Conservation (phyloP, 2,113 vertebrate species). For the Sphaerodactylus townsendi region DNA sequence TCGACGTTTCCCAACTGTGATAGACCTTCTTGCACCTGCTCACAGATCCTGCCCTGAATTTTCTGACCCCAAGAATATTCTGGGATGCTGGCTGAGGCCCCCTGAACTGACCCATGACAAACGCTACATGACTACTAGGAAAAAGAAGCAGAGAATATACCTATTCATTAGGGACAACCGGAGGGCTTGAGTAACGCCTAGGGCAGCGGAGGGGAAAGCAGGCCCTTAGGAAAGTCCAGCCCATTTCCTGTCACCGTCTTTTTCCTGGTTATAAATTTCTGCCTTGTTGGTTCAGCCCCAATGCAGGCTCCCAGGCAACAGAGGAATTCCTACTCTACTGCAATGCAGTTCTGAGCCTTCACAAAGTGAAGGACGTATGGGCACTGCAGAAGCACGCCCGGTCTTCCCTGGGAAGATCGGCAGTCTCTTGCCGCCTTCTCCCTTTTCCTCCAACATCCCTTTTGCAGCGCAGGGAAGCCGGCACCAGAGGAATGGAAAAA, state of each 20-base stretch:
- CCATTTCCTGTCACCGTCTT: neutral
- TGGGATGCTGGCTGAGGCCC: neutral
- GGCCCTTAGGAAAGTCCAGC: neutral
- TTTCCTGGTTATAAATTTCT: fast-evolving
- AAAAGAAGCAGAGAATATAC: no score
- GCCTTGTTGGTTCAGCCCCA: conserved; percentile 25
- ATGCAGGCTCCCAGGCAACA: conserved; percentile 23
- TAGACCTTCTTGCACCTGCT: no score
- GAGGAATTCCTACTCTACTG: conserved; percentile 63
- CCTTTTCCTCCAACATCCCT: neutral
- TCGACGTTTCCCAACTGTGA: no score
- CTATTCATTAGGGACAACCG: no score
- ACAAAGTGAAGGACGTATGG: conserved; percentile 67
- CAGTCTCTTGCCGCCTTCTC: fast-evolving
- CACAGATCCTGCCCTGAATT: no score
- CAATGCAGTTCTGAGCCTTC: conserved; percentile 75
- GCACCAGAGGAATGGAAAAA: neutral
- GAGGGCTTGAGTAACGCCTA: neutral
- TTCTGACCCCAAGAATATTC: neutral
- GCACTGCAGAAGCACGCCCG: conserved; percentile 61
- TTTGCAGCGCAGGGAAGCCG: neutral
- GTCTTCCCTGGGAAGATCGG: conserved; percentile 47
- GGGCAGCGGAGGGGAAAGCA: neutral
- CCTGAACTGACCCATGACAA: neutral
- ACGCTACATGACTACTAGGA: neutral